Evolutionary conservation across 2,797 vertebrate genomes (phyloP).

Genomic region (Thripadectes ignobilis): DNA sequence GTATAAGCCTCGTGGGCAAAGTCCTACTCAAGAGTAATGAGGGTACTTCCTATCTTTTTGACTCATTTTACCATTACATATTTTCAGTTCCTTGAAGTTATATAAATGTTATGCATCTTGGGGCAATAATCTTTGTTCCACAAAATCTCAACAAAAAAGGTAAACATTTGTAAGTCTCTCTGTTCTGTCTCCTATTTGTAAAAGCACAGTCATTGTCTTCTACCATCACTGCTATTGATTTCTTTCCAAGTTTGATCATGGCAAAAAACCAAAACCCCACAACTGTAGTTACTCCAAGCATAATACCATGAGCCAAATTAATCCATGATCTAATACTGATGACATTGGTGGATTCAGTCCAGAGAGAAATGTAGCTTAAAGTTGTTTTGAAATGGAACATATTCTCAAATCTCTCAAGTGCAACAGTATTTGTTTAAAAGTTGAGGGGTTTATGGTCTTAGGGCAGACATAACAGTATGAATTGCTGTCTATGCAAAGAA

Average conservation of each 20-base stretch:
- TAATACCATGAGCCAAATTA: constrained; percentile 11
- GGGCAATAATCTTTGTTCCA: not conserved
- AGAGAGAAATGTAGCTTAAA: constrained; percentile 15
- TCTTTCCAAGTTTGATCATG: not conserved
- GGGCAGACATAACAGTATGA: not conserved
- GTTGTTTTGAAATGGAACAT: constrained; percentile 34
- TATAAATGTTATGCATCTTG: not conserved
- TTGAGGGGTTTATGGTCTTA: not conserved
- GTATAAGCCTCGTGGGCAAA: not conserved
- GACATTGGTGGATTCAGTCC: constrained; percentile 44
- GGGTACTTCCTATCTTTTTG: not conserved
- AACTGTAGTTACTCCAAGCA: constrained; percentile 40
- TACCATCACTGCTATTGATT: not conserved
- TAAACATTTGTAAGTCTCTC: not conserved
- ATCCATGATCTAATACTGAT: constrained; percentile 57
- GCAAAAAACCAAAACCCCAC: not conserved
- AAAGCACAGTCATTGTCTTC: not conserved
- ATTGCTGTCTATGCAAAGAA: not conserved
- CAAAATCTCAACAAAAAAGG: not conserved
- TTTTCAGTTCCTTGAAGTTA: not conserved
- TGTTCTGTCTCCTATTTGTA: not conserved
- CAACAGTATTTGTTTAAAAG: constrained; percentile 13
- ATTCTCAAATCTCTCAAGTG: constrained; percentile 6
- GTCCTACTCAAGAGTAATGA: not conserved
- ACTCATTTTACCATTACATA: not conserved